Conservation (phyloP, 1,140 invertebrate genomes). For the Mycetomoellerius zeteki region DNA sequence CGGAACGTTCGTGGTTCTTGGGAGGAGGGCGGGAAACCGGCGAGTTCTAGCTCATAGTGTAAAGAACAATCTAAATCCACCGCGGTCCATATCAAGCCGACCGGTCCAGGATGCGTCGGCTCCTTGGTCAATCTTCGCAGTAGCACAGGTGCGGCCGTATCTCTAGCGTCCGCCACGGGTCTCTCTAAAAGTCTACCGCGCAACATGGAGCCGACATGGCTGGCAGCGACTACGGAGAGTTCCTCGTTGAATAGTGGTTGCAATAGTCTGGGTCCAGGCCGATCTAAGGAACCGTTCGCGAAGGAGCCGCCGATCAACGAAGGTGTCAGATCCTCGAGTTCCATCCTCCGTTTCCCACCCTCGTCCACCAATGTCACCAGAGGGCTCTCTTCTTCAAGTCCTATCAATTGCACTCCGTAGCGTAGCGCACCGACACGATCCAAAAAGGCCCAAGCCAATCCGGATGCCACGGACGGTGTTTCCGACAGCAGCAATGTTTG, state of each 20-base stretch:
- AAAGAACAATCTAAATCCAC: slow-evolving; percentile 94
- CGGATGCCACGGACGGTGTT: slow-evolving; percentile 86
- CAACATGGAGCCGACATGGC: slow-evolving; percentile 87
- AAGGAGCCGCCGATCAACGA: slow-evolving; percentile 87
- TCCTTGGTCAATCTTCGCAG: slow-evolving; percentile 87
- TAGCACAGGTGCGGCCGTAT: slow-evolving; percentile 90
- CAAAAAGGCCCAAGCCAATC: slow-evolving; percentile 93
- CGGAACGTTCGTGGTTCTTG: slow-evolving; percentile 84
- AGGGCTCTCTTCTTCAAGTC: slow-evolving; percentile 87
- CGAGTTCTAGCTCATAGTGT: slow-evolving; percentile 92
- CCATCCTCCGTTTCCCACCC: slow-evolving; percentile 89
- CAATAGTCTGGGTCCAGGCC: slow-evolving; percentile 90
- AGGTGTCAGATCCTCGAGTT: slow-evolving; percentile 91
- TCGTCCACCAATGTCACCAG: slow-evolving; percentile 91
- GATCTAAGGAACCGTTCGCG: slow-evolving; percentile 90
- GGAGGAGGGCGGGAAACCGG: slow-evolving; percentile 69
- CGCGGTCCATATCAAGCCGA: slow-evolving; percentile 93
- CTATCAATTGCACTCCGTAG: slow-evolving; percentile 90
- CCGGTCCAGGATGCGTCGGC: slow-evolving; percentile 86
- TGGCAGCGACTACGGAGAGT: slow-evolving; percentile 91
- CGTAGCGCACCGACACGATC: slow-evolving; percentile 91
- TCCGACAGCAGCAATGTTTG: slow-evolving; percentile 89
- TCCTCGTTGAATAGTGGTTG: slow-evolving; percentile 94
- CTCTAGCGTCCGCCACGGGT: slow-evolving; percentile 92
- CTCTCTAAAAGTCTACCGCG: slow-evolving; percentile 90